Evolutionary conservation across 1,140 invertebrate species (phyloP).

Genomic region (Drosophila pectinifera): DNA sequence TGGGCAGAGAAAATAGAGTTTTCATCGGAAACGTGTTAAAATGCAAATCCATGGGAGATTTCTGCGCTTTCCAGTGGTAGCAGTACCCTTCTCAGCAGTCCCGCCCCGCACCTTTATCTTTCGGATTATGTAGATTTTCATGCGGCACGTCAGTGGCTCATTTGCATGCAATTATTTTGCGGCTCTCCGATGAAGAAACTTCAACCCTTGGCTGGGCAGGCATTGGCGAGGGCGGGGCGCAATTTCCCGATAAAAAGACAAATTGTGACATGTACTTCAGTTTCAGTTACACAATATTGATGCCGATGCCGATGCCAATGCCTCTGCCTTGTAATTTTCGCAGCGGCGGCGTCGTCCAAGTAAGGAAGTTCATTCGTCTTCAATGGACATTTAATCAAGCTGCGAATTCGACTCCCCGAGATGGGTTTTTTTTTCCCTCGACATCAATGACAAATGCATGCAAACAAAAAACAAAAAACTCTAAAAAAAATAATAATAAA

Average conservation of each 20-base stretch:
- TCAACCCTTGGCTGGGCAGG: conserved; percentile 23
- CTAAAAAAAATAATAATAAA: conserved; percentile 25
- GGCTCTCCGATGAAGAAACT: conserved; percentile 14
- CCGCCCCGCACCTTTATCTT: not conserved
- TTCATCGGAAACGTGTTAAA: conserved; percentile 45
- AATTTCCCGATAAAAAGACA: conserved; percentile 20
- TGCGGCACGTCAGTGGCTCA: conserved; percentile 56
- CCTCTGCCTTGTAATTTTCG: conserved; percentile 68
- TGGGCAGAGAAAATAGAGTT: conserved; percentile 2
- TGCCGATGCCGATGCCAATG: conserved; percentile 18
- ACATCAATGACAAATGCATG: conserved; percentile 78
- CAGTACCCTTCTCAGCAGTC: conserved; percentile 2
- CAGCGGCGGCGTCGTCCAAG: not conserved
- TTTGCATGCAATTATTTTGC: conserved; percentile 79
- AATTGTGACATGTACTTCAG: conserved; percentile 74
- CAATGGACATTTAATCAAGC: conserved; percentile 79
- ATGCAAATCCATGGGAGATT: conserved; percentile 41
- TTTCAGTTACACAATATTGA: conserved; percentile 50
- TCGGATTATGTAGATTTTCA: conserved; percentile 44
- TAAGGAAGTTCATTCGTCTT: conserved; percentile 62
- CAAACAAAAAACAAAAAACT: conserved; percentile 38
- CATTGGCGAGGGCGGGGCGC: not conserved
- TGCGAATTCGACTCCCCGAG: conserved; percentile 53
- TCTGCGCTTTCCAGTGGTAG: not conserved
- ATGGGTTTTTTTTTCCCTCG: conserved; percentile 15